Base-by-base conservation (phyloP, 2,888 invertebrate species). In the Hoplodrina ambigua region DNA sequence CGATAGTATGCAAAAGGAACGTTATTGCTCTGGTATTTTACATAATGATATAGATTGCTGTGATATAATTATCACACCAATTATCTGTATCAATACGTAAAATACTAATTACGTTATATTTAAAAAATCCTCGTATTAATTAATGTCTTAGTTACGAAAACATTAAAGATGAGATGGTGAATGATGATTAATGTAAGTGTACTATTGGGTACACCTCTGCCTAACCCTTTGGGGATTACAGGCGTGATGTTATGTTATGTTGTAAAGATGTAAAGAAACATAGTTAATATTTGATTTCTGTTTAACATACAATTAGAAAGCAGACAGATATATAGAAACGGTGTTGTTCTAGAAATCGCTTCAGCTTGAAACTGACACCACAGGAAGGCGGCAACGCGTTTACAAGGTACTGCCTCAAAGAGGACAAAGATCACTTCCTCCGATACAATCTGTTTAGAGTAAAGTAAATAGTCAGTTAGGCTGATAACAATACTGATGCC, bases 381-480 rank as follows among this genome's bases (percentile, higher is more conserved):
- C 53, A 75, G 53, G 64, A 69, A 80, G 75, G 77, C 75, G 68
- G 69, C 76, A 82, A 78, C 66, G 76, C 76, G 71, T 75, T 85
- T 85, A 84, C 85, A 85, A 87, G 85, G 86, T 81, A 86, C 77
- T 80, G 77, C 81, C 78, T 82, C 77, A 81, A 85, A 83, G 82
- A 83, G 81, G 81, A 85, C 87, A 86, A 86, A 86, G 87, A 86
- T 86, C 82, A 83, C 87, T 88, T 89, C 88, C 90, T 89, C 67
- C 74, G 88, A 90, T 89, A 85, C 79, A 78, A 87, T 87, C 86
- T 85, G 82, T 85, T 71, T 74, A 75, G 80, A 84, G 74, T 82
- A 84, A 86, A 86, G 74, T 82, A 84, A 86, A 86, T 76, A 85
- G 78, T 80, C 84, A 84, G 83, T 80, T 82, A 72, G 64, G 37